These are phyloP conservation scores for Prunella fulvescens DNA, from an alignment of 2,113 vertebrate species.

Conservation along the genomic window DNA sequence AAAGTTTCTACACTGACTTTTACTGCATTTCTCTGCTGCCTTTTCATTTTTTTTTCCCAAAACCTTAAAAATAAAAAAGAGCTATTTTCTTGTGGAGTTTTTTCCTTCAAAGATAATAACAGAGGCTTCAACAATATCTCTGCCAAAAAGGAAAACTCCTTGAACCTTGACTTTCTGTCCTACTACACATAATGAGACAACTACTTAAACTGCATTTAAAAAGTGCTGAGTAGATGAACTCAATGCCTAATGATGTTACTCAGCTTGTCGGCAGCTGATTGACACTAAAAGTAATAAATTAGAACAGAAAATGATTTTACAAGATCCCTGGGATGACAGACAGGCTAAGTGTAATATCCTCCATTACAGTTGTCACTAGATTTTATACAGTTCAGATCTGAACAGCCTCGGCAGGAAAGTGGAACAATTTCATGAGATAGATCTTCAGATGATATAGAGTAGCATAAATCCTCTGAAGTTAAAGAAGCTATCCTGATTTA, in stretches of 20 bases:
- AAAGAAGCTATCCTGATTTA: conserved; percentile 44
- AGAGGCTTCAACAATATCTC: conserved; percentile 43
- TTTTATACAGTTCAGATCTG: conserved; percentile 71
- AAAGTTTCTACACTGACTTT: conserved; percentile 30
- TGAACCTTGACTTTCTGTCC: conserved; percentile 76
- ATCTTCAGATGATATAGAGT: conserved; percentile 27
- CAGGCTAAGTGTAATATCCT: conserved; percentile 77
- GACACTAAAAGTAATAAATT: conserved; percentile 86
- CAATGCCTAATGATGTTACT: conserved; percentile 74
- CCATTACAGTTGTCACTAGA: conserved; percentile 73
- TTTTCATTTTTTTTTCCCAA: background rate
- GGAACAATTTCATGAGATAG: conserved; percentile 55
- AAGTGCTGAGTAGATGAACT: conserved; percentile 84
- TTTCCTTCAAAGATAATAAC: conserved; percentile 36
- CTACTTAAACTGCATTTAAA: conserved; percentile 77
- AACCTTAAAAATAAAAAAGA: background rate
- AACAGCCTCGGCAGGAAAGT: conserved; percentile 55
- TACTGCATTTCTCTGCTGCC: background rate
- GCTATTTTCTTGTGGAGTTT: background rate
- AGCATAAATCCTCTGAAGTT: conserved; percentile 48
- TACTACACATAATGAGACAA: conserved; percentile 83
- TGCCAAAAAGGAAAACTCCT: conserved; percentile 61
- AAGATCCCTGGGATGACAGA: conserved; percentile 73
- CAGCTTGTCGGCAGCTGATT: conserved; percentile 74
- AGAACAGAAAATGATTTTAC: conserved; percentile 81